These are phyloP conservation scores for Anagrus nilaparvatae DNA, from an alignment of 1,140 invertebrate species.

Conservation along the genomic window DNA sequence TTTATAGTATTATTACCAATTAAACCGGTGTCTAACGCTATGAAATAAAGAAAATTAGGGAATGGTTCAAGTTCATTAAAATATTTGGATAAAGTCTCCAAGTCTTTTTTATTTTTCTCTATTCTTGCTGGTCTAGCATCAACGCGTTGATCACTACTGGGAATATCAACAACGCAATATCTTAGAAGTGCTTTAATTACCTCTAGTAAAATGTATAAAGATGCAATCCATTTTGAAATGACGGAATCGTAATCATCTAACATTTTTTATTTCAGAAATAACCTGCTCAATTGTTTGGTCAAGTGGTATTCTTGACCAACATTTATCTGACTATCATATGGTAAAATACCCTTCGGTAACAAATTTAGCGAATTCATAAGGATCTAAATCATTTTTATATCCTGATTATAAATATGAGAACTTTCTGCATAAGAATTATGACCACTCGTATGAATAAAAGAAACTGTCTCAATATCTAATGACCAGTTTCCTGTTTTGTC, in stretches of 20 bases:
- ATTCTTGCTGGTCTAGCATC: constrained; percentile 27
- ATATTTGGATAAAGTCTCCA: too few relatives aligned
- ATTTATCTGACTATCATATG: constrained; percentile 29
- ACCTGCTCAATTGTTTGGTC: constrained; percentile 34
- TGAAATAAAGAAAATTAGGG: too few relatives aligned
- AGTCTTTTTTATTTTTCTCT: constrained; percentile 20
- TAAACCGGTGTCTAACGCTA: too few relatives aligned
- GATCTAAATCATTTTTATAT: constrained; percentile 25
- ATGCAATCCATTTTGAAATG: constrained; percentile 19
- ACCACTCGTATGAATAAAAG: constrained; percentile 31
- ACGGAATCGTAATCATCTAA: constrained; percentile 24
- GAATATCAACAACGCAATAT: constrained; percentile 24
- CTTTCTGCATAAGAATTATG: constrained; percentile 32
- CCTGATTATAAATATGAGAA: constrained; percentile 28
- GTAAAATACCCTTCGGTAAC: constrained; percentile 26
- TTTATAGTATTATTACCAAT: too few relatives aligned
- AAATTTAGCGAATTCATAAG: constrained; percentile 26
- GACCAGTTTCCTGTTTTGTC: constrained; percentile 32
- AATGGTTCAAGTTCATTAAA: too few relatives aligned
- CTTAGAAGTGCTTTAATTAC: constrained; percentile 24
- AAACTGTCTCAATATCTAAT: constrained; percentile 24
- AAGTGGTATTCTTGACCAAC: constrained; percentile 33
- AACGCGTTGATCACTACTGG: constrained; percentile 27
- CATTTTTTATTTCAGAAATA: constrained; percentile 27
- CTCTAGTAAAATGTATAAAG: constrained; percentile 16